phyloP scores from a whole-genome alignment of 1,140 invertebrate species.

The Sarcophaga bullata region DNA sequence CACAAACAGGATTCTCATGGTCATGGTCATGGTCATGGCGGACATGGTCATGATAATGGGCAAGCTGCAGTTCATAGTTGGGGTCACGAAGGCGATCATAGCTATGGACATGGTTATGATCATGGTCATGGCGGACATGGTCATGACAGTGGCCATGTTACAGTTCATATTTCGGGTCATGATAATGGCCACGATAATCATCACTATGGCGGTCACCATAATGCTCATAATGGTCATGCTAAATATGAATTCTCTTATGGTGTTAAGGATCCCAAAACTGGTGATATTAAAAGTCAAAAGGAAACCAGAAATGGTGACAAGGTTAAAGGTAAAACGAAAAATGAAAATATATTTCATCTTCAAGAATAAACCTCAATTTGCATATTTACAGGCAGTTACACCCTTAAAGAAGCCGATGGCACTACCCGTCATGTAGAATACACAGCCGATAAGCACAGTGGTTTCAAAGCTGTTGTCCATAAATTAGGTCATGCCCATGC shows the following conservation, averaged over 20 bases:
- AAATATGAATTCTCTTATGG: constrained; percentile 37
- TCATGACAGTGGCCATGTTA: too few relatives aligned
- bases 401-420: constrained; percentile 68
- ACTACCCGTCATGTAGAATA: constrained; percentile 70
- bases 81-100: too few relatives aligned
- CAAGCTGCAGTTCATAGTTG: too few relatives aligned
- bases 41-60: too few relatives aligned
- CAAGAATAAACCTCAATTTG: background rate
- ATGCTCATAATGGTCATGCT: background rate
- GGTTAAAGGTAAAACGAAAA: constrained; percentile 1
- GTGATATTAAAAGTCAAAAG: constrained; percentile 30
- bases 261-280: constrained; percentile 32
- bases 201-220: background rate
- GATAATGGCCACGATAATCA: too few relatives aligned
- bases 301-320: constrained; percentile 31
- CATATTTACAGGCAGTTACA: constrained; percentile 64
- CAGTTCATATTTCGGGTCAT: too few relatives aligned
- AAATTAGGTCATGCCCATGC: constrained; percentile 50
- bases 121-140: too few relatives aligned
- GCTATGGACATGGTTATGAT: too few relatives aligned
- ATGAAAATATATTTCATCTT: background rate
- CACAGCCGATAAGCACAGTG: constrained; percentile 73
- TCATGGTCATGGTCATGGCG: too few relatives aligned
- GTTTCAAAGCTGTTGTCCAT: constrained; percentile 63
- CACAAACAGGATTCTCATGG: too few relatives aligned